These are phyloP conservation scores for Drosophila gunungcola DNA, from an alignment of 1,140 invertebrate species.

Conservation along the genomic window DNA sequence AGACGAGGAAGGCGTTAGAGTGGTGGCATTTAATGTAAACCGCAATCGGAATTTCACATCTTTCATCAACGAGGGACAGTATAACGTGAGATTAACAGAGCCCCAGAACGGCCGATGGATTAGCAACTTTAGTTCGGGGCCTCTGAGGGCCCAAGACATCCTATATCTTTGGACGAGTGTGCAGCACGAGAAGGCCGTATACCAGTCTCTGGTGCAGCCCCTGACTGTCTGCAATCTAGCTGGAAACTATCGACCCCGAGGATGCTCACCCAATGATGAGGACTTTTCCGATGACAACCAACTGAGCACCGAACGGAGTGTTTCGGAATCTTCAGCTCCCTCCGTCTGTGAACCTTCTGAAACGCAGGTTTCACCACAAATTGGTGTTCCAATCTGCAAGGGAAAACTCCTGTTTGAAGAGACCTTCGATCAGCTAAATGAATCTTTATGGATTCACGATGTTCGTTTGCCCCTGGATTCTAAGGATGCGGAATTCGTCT, in stretches of 20 bases:
- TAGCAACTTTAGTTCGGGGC: constrained; percentile 38
- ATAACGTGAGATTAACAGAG: constrained; percentile 33
- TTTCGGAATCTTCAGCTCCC: constrained; percentile 1
- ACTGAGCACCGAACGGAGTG: not conserved
- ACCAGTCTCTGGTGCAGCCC: constrained; percentile 42
- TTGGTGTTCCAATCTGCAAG: constrained; percentile 40
- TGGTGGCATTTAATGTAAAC: constrained; percentile 77
- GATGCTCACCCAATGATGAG: constrained; percentile 19
- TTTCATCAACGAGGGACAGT: constrained; percentile 71
- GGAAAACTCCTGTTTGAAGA: constrained; percentile 74
- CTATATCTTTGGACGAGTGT: constrained; percentile 75
- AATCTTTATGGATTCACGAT: constrained; percentile 61
- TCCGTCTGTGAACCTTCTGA: constrained; percentile 3
- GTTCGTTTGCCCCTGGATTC: constrained; percentile 62
- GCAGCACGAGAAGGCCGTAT: constrained; percentile 62
- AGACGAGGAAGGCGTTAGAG: constrained; percentile 70
- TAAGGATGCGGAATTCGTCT: constrained; percentile 67
- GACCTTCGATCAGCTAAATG: constrained; percentile 66
- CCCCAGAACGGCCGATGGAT: constrained; percentile 54
- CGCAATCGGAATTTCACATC: constrained; percentile 69
- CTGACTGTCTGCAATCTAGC: constrained; percentile 40
- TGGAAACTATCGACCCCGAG: constrained; percentile 39
- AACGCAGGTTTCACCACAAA: not conserved
- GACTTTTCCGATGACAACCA: not conserved
- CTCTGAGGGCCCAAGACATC: constrained; percentile 51